phyloP scores from a whole-genome alignment of 2,113 vertebrate genomes.

The Plestiodon gilberti region DNA sequence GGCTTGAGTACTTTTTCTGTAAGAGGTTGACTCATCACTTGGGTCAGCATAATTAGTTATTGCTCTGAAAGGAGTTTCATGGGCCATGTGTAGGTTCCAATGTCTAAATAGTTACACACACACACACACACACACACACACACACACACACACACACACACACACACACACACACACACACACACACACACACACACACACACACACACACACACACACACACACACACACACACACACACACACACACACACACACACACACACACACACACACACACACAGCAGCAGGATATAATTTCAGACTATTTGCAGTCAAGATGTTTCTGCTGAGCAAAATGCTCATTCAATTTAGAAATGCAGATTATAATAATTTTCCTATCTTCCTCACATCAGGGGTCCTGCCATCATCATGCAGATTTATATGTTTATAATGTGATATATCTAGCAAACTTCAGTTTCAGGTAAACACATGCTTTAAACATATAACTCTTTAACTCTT shows the following conservation, averaged over 20 bases:
- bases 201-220: background rate
- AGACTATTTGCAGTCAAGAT: conserved; percentile 76
- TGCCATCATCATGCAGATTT: conserved; percentile 68
- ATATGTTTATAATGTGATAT: conserved; percentile 61
- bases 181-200: conserved; percentile 53
- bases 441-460: conserved; percentile 65
- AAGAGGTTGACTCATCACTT: background rate
- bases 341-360: conserved; percentile 75
- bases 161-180: background rate
- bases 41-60: background rate
- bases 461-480: conserved; percentile 59
- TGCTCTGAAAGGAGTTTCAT: background rate
- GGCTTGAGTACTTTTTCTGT: background rate
- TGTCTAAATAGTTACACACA: conserved; percentile 18
- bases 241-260: background rate
- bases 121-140: background rate
- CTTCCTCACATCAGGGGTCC: conserved; percentile 71
- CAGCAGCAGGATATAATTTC: conserved; percentile 75
- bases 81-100: background rate
- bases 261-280: conserved; percentile 42
- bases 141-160: conserved; percentile 54
- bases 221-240: conserved; percentile 49
- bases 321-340: conserved; percentile 77
- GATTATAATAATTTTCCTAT: conserved; percentile 80
- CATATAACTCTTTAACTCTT: conserved; percentile 59